Conservation (phyloP, 2,888 invertebrate genomes). For the Cosmorhoe ocellata region DNA sequence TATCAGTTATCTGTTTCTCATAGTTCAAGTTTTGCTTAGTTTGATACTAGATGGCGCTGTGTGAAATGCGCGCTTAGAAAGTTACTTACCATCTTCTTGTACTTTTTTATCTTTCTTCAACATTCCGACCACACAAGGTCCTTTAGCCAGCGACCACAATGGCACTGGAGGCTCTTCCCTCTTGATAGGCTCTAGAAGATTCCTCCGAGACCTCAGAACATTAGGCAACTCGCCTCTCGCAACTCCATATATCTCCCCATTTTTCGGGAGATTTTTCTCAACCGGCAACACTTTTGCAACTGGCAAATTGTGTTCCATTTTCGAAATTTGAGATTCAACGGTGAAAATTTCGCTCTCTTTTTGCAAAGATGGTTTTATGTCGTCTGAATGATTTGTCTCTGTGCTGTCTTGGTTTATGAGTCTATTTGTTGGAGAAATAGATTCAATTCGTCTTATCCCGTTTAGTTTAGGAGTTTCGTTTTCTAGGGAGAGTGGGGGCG, state of each 20-base stretch:
- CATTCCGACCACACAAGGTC: conserved; percentile 68
- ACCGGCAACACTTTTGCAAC: conserved; percentile 44
- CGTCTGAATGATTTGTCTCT: conserved; percentile 70
- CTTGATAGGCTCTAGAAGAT: conserved; percentile 70
- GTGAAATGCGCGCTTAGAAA: too few species aligned
- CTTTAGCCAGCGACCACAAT: conserved; percentile 74
- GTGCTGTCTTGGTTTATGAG: conserved; percentile 64
- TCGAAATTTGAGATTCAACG: conserved; percentile 64
- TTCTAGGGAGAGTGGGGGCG: conserved; percentile 64
- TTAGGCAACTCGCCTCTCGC: conserved; percentile 57
- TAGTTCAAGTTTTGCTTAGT: too few species aligned
- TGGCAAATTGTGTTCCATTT: conserved; percentile 42
- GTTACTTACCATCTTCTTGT: conserved; percentile 39
- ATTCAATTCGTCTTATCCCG: conserved; percentile 52
- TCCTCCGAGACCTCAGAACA: conserved; percentile 62
- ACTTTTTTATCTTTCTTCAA: conserved; percentile 50
- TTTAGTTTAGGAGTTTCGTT: conserved; percentile 59
- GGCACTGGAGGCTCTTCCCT: conserved; percentile 61
- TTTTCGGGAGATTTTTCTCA: conserved; percentile 27
- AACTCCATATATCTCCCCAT: conserved; percentile 27
- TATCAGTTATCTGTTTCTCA: too few species aligned
- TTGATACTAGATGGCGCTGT: too few species aligned
- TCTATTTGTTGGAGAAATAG: conserved; percentile 44
- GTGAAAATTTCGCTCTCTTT: conserved; percentile 63
- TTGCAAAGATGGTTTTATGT: conserved; percentile 62